phyloP scores from a whole-genome alignment of 2,797 vertebrate genomes.

The Lophius americanus region DNA sequence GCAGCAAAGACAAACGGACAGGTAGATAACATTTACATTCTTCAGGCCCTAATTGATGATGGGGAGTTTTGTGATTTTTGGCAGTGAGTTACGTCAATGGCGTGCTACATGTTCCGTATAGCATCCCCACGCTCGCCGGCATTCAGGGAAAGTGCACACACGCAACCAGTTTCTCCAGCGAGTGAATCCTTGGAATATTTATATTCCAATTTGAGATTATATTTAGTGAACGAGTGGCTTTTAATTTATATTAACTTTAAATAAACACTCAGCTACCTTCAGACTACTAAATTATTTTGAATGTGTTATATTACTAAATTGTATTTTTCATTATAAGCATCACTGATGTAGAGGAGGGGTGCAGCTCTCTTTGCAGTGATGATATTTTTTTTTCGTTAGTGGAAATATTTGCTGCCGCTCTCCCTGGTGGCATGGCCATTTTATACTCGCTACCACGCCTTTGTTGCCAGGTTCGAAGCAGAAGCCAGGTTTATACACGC shows the following conservation, averaged over 20 bases:
- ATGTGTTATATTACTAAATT: too few relatives aligned
- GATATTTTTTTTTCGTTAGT: too few relatives aligned
- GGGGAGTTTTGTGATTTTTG: conserved; percentile 37
- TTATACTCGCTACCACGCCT: conserved; percentile 83
- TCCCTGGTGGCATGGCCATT: conserved; percentile 77
- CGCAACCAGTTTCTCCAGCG: conserved; percentile 41
- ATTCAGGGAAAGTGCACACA: conserved; percentile 78
- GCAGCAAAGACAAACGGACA: conserved; percentile 95
- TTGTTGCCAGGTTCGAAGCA: conserved; percentile 77
- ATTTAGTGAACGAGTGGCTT: accelerated
- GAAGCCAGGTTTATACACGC: conserved; percentile 44
- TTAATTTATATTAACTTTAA: background rate
- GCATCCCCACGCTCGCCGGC: conserved; percentile 73
- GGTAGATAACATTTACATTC: conserved; percentile 75
- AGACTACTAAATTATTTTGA: too few relatives aligned
- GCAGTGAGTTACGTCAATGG: conserved; percentile 74
- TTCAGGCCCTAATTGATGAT: conserved; percentile 18
- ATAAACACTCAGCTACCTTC: too few relatives aligned
- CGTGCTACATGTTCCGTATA: conserved; percentile 64
- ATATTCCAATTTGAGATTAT: accelerated
- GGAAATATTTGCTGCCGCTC: conserved; percentile 44
- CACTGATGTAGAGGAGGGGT: too few relatives aligned
- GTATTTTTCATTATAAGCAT: too few relatives aligned
- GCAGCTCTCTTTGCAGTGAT: too few relatives aligned
- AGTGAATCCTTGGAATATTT: background rate